phyloP scores from a whole-genome alignment of 1,140 invertebrate species.

The Caenorhabditis remanei region DNA sequence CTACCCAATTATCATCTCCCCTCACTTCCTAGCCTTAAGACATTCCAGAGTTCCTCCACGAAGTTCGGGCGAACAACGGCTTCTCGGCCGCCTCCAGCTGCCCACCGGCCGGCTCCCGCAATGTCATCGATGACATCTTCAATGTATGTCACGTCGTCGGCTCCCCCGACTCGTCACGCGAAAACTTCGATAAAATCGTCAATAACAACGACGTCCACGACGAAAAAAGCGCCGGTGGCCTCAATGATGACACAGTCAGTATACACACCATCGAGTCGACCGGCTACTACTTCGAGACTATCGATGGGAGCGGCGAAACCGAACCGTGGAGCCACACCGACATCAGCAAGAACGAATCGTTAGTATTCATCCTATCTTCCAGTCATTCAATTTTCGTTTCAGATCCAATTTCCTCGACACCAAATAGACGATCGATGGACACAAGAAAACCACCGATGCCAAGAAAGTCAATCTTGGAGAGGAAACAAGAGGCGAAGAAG shows the following conservation, averaged over 20 bases:
- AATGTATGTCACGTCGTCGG: slow-evolving; percentile 59
- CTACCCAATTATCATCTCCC: neutral
- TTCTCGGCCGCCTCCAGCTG: slow-evolving; percentile 25
- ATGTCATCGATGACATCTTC: slow-evolving; percentile 60
- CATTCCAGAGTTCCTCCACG: slow-evolving; percentile 18
- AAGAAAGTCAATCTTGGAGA: neutral
- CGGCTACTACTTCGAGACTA: slow-evolving; percentile 6
- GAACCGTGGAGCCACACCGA: neutral
- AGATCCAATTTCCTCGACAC: neutral
- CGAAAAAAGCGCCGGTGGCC: neutral
- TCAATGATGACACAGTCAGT: slow-evolving; percentile 58
- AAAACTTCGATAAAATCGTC: neutral
- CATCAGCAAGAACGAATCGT: neutral
- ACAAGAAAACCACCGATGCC: slow-evolving; percentile 1
- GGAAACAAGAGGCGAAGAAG: slow-evolving; percentile 24
- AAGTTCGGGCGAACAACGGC: slow-evolving; percentile 35
- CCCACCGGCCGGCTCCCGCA: slow-evolving; percentile 41
- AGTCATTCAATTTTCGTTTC: neutral
- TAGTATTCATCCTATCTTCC: neutral
- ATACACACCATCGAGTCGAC: slow-evolving; percentile 47
- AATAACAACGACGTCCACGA: neutral
- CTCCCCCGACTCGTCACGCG: slow-evolving; percentile 34
- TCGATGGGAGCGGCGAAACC: neutral
- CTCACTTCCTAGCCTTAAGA: neutral
- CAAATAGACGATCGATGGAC: slow-evolving; percentile 4